Evolutionary conservation across 2,797 vertebrate species (phyloP).

Genomic region (Meriones psammophilus): DNA sequence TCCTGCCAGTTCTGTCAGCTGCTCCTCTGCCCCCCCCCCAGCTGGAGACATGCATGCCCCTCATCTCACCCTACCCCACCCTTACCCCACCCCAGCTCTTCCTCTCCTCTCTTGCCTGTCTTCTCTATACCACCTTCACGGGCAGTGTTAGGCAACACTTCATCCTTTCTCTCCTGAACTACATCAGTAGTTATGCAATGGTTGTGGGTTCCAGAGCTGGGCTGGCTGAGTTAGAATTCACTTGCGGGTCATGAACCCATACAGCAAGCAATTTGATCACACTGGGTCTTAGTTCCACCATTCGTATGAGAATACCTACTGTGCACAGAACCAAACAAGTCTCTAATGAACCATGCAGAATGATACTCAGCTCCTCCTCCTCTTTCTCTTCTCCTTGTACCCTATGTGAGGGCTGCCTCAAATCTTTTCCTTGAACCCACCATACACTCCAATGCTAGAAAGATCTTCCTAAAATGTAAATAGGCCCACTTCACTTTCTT

Average conservation of each 20-base stretch:
- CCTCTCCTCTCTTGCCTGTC: not conserved
- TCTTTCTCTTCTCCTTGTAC: not conserved
- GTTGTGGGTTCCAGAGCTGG: not conserved
- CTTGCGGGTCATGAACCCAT: not conserved
- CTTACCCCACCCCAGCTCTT: not conserved
- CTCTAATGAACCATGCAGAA: not conserved
- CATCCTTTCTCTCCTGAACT: not conserved
- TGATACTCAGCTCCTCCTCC: not conserved
- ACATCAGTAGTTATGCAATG: accelerated
- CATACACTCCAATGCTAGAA: not conserved
- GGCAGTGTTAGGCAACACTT: not conserved
- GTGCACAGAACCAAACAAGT: not conserved
- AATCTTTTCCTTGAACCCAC: not conserved
- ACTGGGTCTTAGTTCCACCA: not conserved
- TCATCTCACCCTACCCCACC: no score
- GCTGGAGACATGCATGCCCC: no score
- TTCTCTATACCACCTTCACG: not conserved
- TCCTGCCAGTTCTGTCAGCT: accelerated
- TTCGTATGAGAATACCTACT: not conserved
- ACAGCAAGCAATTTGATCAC: not conserved
- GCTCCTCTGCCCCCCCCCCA: not conserved
- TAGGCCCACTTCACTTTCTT: not conserved
- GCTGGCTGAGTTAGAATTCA: not conserved
- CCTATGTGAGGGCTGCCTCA: not conserved
- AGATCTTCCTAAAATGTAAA: not conserved